Percentiles rank a stretch among this genome's conserved stretches.
These are phyloP conservation scores for Aphodius granarius DNA, from an alignment of 2,888 invertebrate genomes.

Conservation along the genomic window DNA sequence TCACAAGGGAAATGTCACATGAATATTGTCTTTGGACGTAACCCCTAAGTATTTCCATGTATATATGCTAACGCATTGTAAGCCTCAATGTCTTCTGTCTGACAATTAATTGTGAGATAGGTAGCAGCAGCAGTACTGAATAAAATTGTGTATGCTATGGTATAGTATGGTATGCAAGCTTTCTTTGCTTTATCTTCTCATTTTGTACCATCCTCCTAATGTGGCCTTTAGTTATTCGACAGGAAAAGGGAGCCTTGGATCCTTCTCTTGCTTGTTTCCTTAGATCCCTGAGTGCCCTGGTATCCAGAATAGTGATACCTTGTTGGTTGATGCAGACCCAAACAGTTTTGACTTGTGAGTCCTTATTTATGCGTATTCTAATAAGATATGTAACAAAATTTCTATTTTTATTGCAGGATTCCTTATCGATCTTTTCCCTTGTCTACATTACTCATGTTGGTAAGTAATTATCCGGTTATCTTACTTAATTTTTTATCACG, in stretches of 20 bases:
- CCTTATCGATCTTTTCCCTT: slow-evolving; percentile 33
- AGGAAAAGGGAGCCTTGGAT: too few species aligned
- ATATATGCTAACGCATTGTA: neutral
- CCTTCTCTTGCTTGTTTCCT: too few species aligned
- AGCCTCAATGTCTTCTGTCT: neutral
- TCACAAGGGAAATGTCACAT: neutral
- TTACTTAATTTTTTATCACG: slow-evolving; percentile 9
- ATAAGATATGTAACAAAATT: slow-evolving; percentile 17
- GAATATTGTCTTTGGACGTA: neutral
- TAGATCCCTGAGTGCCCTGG: too few species aligned
- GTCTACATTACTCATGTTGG: slow-evolving; percentile 33
- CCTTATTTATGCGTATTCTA: too few species aligned
- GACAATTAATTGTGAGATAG: neutral
- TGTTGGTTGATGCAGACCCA: too few species aligned
- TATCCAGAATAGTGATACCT: too few species aligned
- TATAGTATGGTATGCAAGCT: too few species aligned
- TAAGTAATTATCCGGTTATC: neutral
- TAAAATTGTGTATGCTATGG: neutral
- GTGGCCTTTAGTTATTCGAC: too few species aligned
- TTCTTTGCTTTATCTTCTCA: too few species aligned
- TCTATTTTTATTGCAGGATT: slow-evolving; percentile 33
- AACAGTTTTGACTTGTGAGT: too few species aligned
- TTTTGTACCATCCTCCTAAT: too few species aligned
- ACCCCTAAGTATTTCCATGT: neutral
- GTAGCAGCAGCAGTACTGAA: neutral